Conservation (phyloP, 2,113 vertebrate genomes). For the Sturnira hondurensis region DNA sequence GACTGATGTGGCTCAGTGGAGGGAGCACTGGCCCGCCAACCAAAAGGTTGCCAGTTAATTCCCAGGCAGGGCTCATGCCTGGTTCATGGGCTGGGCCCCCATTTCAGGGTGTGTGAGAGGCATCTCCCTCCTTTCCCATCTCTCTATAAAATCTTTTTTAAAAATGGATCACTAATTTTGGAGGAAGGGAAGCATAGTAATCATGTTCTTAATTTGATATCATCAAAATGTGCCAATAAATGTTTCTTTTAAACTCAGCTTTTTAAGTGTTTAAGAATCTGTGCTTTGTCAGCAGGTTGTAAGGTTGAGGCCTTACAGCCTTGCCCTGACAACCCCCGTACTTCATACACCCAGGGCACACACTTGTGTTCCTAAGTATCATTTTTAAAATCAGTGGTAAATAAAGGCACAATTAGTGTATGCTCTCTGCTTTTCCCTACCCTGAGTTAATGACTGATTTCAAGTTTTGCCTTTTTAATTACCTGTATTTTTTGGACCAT, state of each 20-base stretch:
- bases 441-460: neutral
- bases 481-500: too few species aligned
- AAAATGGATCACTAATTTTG: neutral
- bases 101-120: too few species aligned
- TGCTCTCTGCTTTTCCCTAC: neutral
- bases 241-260: neutral
- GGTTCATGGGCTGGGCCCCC: too few species aligned
- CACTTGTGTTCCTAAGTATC: neutral
- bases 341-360: neutral
- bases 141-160: neutral
- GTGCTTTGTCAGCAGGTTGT: neutral
- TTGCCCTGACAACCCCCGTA: neutral
- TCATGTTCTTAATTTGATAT: constrained; percentile 2
- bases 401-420: neutral
- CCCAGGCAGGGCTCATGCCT: too few species aligned
- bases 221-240: neutral
- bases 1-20: too few species aligned
- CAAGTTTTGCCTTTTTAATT: neutral
- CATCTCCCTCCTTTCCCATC: too few species aligned
- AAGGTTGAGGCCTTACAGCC: neutral
- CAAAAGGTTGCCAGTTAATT: too few species aligned
- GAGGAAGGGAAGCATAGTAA: neutral
- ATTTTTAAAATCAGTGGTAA: neutral
- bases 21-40: too few species aligned
- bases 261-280: neutral